A percentile compares a stretch with the other conserved stretches of the same genome.
Evolutionary conservation across 1,140 invertebrate species (phyloP).

Genomic region (Trichonephila clavipes): DNA sequence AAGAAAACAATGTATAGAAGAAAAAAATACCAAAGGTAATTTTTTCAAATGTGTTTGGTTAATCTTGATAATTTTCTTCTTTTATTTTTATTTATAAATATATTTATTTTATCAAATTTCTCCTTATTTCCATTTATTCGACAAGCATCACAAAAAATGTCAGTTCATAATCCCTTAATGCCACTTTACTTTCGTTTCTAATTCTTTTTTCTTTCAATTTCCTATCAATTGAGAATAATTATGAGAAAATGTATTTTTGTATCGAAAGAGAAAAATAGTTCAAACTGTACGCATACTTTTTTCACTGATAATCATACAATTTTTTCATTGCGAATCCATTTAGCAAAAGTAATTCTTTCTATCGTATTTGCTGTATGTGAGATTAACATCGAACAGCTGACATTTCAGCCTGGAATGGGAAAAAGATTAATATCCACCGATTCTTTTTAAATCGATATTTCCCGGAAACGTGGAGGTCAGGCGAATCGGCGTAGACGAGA

Average conservation of each 20-base stretch:
- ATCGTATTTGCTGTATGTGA: neutral
- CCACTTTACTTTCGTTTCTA: neutral
- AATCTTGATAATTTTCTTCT: too few species aligned
- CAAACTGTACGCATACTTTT: neutral
- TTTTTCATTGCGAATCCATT: constrained; percentile 1
- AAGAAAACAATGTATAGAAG: too few species aligned
- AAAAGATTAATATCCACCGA: constrained; percentile 29
- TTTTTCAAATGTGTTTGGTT: too few species aligned
- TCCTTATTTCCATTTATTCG: too few species aligned
- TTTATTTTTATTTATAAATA: too few species aligned
- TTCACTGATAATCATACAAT: neutral
- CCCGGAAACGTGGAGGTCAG: constrained; percentile 31
- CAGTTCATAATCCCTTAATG: too few species aligned
- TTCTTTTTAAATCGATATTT: constrained; percentile 26
- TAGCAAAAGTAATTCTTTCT: constrained; percentile 3
- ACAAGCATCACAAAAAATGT: too few species aligned
- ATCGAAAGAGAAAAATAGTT: neutral
- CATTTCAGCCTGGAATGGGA: constrained; percentile 20
- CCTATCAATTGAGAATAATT: neutral
- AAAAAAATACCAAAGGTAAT: too few species aligned
- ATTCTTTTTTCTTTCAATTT: neutral
- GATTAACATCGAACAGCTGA: constrained; percentile 37
- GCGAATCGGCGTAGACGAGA: neutral
- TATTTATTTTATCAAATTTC: too few species aligned
- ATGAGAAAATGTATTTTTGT: neutral